Conservation (phyloP, 2,888 invertebrate genomes). For the Bombyx huttoni region DNA sequence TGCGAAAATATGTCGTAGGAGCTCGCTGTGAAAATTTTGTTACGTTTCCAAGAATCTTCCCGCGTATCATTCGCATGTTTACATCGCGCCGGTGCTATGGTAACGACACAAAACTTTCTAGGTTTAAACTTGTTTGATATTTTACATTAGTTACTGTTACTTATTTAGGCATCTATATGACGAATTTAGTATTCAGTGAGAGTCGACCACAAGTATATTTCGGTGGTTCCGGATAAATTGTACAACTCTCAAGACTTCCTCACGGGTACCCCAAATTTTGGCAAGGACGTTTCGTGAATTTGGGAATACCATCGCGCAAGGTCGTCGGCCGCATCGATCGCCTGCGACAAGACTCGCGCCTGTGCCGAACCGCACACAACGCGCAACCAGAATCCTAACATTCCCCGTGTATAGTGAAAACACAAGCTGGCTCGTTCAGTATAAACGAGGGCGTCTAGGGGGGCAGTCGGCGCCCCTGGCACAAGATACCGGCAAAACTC, state of each 20-base stretch:
- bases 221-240: background rate
- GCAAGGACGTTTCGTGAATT: conserved; percentile 3
- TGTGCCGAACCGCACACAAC: conserved; percentile 23
- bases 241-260: conserved; percentile 1
- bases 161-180: too few species aligned
- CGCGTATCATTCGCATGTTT: background rate
- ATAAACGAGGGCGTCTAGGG: conserved; percentile 44
- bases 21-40: background rate
- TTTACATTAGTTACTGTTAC: background rate
- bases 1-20: background rate
- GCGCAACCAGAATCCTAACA: conserved; percentile 38
- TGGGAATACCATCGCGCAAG: conserved; percentile 33
- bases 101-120: background rate
- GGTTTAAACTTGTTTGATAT: background rate
- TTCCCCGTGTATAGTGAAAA: conserved; percentile 33
- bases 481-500: conserved; percentile 11
- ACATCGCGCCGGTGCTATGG: background rate
- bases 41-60: background rate
- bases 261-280: conserved; percentile 4
- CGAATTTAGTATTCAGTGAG: too few species aligned
- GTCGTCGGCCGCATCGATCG: conserved; percentile 53
- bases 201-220: background rate
- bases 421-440: conserved; percentile 35
- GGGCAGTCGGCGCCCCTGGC: conserved; percentile 43
- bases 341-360: conserved; percentile 28